Evolutionary conservation across 53 echinoderm and acorn worm genomes (phyloP).

Genomic region (Hippasteria phrygiana): DNA sequence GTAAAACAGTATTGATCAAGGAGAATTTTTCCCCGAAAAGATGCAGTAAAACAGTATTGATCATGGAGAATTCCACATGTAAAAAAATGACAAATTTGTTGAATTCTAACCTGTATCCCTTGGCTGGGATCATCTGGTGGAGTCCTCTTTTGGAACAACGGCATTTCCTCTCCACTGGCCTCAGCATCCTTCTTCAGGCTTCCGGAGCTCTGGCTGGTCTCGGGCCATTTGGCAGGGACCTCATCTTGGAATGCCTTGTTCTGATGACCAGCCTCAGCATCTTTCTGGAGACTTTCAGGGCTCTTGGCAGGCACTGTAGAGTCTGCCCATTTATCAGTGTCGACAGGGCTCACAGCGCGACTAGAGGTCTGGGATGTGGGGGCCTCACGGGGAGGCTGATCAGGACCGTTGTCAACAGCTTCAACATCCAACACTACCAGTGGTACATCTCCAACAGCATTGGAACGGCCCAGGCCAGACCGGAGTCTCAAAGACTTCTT

Average conservation of each 20-base stretch:
- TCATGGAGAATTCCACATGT: too few relatives aligned
- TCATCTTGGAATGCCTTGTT: background rate
- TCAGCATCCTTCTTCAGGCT: background rate
- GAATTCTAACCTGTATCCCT: background rate
- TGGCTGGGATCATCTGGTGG: background rate
- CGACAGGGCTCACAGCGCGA: background rate
- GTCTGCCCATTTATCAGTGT: slow-evolving; percentile 4
- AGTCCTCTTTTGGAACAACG: background rate
- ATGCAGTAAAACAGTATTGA: too few relatives aligned
- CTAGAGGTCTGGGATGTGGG: background rate
- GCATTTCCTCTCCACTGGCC: background rate
- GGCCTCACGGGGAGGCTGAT: background rate
- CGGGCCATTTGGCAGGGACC: background rate
- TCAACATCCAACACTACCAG: background rate
- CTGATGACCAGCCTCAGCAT: background rate
- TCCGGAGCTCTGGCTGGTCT: background rate
- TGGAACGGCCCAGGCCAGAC: background rate
- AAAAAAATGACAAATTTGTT: too few relatives aligned
- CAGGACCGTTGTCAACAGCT: background rate
- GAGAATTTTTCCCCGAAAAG: too few relatives aligned
- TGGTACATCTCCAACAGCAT: slow-evolving; percentile 13
- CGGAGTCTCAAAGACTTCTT: background rate
- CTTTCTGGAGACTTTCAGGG: background rate
- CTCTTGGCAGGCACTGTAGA: background rate
- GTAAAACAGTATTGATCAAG: too few relatives aligned